Base-by-base conservation (phyloP, 2,888 invertebrate genomes). In the Eudasyphora cyanicolor region DNA sequence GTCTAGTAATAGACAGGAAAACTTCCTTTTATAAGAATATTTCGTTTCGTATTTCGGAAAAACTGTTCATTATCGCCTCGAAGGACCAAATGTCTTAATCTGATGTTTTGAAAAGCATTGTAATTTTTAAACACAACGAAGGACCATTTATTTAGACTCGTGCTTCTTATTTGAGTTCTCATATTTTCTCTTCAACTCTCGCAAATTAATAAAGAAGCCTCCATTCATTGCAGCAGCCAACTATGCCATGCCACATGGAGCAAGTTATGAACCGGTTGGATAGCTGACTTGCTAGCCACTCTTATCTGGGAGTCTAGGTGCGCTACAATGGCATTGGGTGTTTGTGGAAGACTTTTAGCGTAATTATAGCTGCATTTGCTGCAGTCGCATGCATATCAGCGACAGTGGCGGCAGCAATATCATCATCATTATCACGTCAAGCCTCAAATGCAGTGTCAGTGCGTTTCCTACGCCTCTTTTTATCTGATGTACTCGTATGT, bases 281-380 rank as follows among this genome's bases (percentile, higher is more conserved):
- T 57, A n/a, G n/a, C n/a, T n/a, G 24, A 51, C 29, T 38, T 32
- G 35, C 6, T 38, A 32, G 42, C 35, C 54, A 24, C 49, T 27
- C 32, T 35, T n/a, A n/a, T n/a, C 38, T n/a, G 64, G 51, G 2
- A 51, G 35, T 73, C 51, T 24, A 54, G 38, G 32, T 38, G 24
- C 73, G 27, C 42, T 14, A 35, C 62, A 51, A 54, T 19, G 27
- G 21, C n/a, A 7, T 10, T 54, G 21, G 51, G 71, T 38, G 70
- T 17, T 19, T 79, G 42, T 71, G 38, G 17, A 82, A 79, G 69
- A 82, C 79, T 79, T 79, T 79, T 79, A 79, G 79, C 76, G 76
- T 79, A 79, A 79, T 82, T 79, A 79, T 83, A 69, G 74, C 74
- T 76, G 76, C 74, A 83, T 79, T 83, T 71, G 69, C 57, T 73